Evolutionary conservation across 2,888 invertebrate species (phyloP).

Genomic region (Laspeyria flexula): DNA sequence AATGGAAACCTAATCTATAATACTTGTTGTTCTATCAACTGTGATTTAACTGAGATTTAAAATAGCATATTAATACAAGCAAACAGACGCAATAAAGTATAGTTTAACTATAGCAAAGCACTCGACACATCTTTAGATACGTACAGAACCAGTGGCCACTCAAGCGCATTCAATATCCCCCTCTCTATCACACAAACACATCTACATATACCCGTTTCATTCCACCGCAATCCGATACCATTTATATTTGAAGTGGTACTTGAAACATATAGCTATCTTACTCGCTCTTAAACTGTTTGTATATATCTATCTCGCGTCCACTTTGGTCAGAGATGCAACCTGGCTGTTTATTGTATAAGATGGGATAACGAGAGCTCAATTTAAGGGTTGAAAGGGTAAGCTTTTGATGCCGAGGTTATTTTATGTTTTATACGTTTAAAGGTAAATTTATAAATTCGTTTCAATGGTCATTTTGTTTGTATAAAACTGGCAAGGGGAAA

Average conservation of each 20-base stretch:
- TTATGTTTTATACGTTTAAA: constrained; percentile 12
- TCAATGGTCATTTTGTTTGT: not conserved
- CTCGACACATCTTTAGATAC: constrained; percentile 36
- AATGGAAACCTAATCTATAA: too few relatives aligned
- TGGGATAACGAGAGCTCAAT: constrained; percentile 53
- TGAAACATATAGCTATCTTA: constrained; percentile 55
- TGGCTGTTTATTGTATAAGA: constrained; percentile 69
- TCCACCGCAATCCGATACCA: constrained; percentile 74
- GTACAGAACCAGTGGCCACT: constrained; percentile 38
- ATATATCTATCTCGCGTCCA: constrained; percentile 61
- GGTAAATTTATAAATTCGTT: not conserved
- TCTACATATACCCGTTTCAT: constrained; percentile 46
- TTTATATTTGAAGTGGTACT: constrained; percentile 79
- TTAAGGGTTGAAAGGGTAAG: constrained; percentile 45
- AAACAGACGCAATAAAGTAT: constrained; percentile 19
- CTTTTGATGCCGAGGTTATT: constrained; percentile 38
- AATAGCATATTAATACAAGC: constrained; percentile 11
- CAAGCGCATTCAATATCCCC: constrained; percentile 40
- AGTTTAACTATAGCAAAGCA: constrained; percentile 33
- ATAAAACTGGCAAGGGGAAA: not conserved
- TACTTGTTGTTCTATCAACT: too few relatives aligned
- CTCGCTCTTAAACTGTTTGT: constrained; percentile 43
- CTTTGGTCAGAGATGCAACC: constrained; percentile 74
- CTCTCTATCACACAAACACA: constrained; percentile 25
- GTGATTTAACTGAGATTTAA: too few relatives aligned